Base-by-base conservation (phyloP, 2,797 vertebrate genomes). In the Balearica regulorum region DNA sequence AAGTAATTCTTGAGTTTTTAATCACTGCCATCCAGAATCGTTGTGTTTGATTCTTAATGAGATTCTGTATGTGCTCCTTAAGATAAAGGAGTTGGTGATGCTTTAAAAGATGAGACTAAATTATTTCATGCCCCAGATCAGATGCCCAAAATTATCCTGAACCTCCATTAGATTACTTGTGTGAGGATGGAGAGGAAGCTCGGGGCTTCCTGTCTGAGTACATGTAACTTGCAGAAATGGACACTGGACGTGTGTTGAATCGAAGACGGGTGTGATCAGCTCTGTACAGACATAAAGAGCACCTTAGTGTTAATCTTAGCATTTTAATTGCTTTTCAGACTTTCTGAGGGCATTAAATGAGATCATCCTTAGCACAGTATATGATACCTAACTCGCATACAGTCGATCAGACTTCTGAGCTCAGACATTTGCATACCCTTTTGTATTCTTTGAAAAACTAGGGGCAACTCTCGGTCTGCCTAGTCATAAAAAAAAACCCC, bases 361-460 rank as follows among this genome's bases (percentile, higher is more conserved):
- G 46, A 62, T 65, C 15, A 31, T 68, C 24, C 13, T 53, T 60
- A 48, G 12, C 8, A 41, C 16, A 70, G 29, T 64, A 2, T 43
- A 20, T 18, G 33, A 33, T 39, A 58, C 3, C 22, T 53, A 43
- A 19, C 5, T 46, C 43, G 25, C 17, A 37, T 16, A 24, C 9
- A 35, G 28, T 3, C 3, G 0, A 35, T 51, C 48, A 73, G 64
- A 16, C 12, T 9, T 24, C 26, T 51, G 35, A 76, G 31, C 35
- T 76, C 43, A n/a, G 55, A 35, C 24, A 5, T 35, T 60, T 71
- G 5, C 1, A 0, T 35, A 54, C 4, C 1, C 0, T 0, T 54
- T 54, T n/a, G 19, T 16, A 26, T 5, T 29, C 11, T 80, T 88
- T 49, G n/a, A 76, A 84, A 78, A 90, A 46, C 4, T 39, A 33